Evolutionary conservation across 2,113 vertebrate genomes (phyloP), one percentile per base, ranked within the genome.

Genomic region (Gallinago media): DNA sequence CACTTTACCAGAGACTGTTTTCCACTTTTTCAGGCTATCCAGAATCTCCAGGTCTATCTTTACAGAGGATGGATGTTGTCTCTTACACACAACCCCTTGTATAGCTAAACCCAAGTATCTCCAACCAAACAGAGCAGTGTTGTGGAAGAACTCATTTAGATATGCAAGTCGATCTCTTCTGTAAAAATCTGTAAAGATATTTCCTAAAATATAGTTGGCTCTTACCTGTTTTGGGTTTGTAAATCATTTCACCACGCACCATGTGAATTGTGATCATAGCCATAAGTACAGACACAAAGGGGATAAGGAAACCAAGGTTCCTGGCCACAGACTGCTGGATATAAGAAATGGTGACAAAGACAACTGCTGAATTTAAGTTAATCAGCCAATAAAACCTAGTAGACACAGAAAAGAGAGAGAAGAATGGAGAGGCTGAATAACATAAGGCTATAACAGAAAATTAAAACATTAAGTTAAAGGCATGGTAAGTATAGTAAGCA

Each of bases 261-360:
- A 99, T 99, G 88, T 99, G 98, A 86, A 99, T 98, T 79, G 98
- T 98, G 55, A 99, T 97, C 52, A 99, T 95, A 49, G 98, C 98
- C 97, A 99, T 98, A 40, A 99, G 94, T 52, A 97, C 92, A 2
- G 99, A 99, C 58, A 98, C 98, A 95, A 99, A 99, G 3, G 99
- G 99, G 92, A 99, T 98, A 27, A 99, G 98, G 72, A 99, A 99
- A 85, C 98, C 98, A 54, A 99, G 96, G 90, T 98, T 98, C 96
- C 98, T 98, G 50, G 98, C 98, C 86, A 98, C 98, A 4, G 98
- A 99, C 89, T 99, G 98, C 96, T 99, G 99, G 94, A 99, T 98
- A 62, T 99, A 99, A 76, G 99, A 98, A 83, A 99, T 99, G 73
- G 98, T 99, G 97, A 99, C 97, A 97, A 99, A 99, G 92, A 99